Conservation (phyloP, 2,797 vertebrate genomes). For the Crenichthys baileyi region DNA sequence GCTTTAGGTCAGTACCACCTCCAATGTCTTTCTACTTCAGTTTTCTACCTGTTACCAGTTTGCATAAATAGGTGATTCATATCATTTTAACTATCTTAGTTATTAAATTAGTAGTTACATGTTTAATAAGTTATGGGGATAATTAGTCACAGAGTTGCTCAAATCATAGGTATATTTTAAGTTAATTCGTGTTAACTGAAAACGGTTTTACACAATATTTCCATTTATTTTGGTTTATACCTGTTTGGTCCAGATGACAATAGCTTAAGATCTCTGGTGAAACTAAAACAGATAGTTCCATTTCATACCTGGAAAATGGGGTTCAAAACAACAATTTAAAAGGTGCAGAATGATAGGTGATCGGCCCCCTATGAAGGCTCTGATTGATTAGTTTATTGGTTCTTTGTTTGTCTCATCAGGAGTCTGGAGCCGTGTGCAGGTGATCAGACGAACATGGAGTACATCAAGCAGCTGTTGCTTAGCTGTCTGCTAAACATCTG, state of each 20-base stretch:
- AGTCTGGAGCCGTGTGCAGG: conserved; percentile 80
- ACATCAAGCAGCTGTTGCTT: conserved; percentile 94
- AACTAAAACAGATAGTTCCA: background rate
- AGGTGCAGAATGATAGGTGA: background rate
- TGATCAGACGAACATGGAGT: conserved; percentile 86
- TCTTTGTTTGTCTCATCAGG: conserved; percentile 64
- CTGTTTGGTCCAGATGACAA: background rate
- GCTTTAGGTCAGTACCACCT: too few species aligned
- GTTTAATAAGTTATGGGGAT: too few species aligned
- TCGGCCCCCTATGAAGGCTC: background rate
- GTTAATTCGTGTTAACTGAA: background rate
- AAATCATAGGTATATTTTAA: background rate
- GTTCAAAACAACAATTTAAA: background rate
- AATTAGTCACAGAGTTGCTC: background rate
- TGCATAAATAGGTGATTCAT: background rate
- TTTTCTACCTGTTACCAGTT: background rate
- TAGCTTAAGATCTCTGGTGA: background rate
- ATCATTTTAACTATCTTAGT: too few species aligned
- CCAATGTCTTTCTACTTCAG: too few species aligned
- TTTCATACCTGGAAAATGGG: background rate
- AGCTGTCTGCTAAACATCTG: conserved; percentile 90
- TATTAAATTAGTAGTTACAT: too few species aligned
- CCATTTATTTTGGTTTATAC: background rate
- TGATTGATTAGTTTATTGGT: background rate
- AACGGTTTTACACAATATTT: background rate